Conservation (phyloP, 2,113 vertebrate genomes). For the Xenopus tropicalis region UCB_Xtro_10.0 CM004451.2:74386001-74386500, state of each 20-base stretch:
- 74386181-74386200: constrained; percentile 68
- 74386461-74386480: constrained; percentile 40
- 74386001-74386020: constrained; percentile 98
- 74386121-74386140: constrained; percentile 86
- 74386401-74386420: constrained; percentile 51
- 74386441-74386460: constrained; percentile 38
- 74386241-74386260: constrained; percentile 74
- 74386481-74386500: constrained; percentile 37
- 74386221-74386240: constrained; percentile 62
- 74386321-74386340: constrained; percentile 55
- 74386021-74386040: constrained; percentile 91
- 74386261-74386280: constrained; percentile 67
- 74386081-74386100: constrained; percentile 84
- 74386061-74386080: constrained; percentile 78
- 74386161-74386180: constrained; percentile 76
- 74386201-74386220: constrained; percentile 62
- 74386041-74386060: constrained; percentile 96
- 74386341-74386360: constrained; percentile 59
- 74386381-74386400: constrained; percentile 66
- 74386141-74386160: constrained; percentile 77
- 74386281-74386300: constrained; percentile 76
- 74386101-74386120: constrained; percentile 79
- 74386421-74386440: constrained; percentile 47
- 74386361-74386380: constrained; percentile 73
- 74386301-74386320: constrained; percentile 72